Evolutionary conservation across 92 coral and sea anemone genomes (phyloP).

Genomic region (Actinostola sp.): DNA sequence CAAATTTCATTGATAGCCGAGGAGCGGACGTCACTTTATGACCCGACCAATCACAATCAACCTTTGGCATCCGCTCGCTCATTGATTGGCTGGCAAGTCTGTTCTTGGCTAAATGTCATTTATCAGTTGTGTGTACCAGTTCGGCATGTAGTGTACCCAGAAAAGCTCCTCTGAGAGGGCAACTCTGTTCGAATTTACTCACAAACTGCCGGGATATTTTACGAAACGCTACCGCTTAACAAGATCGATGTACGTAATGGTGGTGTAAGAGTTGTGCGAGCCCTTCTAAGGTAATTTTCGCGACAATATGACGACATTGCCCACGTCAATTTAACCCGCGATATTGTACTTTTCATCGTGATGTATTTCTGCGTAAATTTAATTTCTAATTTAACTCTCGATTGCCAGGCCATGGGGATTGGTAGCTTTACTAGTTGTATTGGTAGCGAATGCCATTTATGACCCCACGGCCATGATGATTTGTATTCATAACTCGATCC

Average conservation of each 20-base stretch:
- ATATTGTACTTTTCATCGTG: conserved; percentile 39
- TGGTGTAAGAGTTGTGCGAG: not conserved
- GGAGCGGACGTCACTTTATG: conserved; percentile 69
- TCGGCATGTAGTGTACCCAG: conserved; percentile 87
- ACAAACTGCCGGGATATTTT: conserved; percentile 12
- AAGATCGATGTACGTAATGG: conserved; percentile 3
- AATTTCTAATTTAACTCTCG: conserved; percentile 8
- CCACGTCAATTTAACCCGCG: conserved; percentile 24
- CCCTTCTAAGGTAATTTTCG: conserved; percentile 36
- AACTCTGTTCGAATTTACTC: conserved; percentile 42
- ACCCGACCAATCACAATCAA: conserved; percentile 69
- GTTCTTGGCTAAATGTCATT: conserved; percentile 90
- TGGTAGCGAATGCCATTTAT: conserved; percentile 12
- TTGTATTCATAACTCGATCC: conserved; percentile 8
- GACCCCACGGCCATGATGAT: conserved; percentile 20
- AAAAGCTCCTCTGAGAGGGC: conserved; percentile 57
- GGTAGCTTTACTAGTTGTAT: not conserved
- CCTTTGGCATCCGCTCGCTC: conserved; percentile 54
- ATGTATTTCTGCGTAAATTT: conserved; percentile 17
- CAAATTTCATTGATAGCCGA: conserved; percentile 83
- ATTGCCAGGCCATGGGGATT: not conserved
- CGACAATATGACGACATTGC: not conserved
- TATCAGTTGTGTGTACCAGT: conserved; percentile 80
- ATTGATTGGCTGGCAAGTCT: conserved; percentile 75
- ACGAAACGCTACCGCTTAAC: not conserved